phyloP scores from a whole-genome alignment of 2,113 vertebrate species.

The Lampris megalopsis region DNA sequence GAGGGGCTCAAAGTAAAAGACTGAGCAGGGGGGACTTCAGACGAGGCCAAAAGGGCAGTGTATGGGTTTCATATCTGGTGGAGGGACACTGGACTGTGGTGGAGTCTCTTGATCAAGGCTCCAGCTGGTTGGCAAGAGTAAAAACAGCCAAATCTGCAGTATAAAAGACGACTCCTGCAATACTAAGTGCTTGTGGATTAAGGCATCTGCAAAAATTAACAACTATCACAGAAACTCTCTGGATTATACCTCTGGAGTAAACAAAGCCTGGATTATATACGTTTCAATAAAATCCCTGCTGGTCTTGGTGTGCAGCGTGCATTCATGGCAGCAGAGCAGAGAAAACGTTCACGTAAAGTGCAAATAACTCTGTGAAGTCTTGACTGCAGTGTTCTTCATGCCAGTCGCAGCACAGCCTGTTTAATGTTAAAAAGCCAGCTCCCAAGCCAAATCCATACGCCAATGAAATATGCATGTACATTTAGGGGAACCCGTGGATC shows the following conservation, averaged over 20 bases:
- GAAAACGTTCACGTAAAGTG: constrained; percentile 21
- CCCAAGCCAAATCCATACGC: constrained; percentile 32
- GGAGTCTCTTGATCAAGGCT: constrained; percentile 77
- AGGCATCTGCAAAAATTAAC: constrained; percentile 76
- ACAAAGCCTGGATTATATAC: constrained; percentile 56
- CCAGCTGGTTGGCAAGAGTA: constrained; percentile 76
- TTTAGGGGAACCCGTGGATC: constrained; percentile 33
- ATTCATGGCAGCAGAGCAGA: constrained; percentile 40
- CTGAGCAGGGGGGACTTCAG: constrained; percentile 1
- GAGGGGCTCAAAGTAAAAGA: constrained; percentile 32
- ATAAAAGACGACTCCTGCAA: constrained; percentile 71
- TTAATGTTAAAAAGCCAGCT: constrained; percentile 23
- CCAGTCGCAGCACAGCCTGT: constrained; percentile 31
- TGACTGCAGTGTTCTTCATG: constrained; percentile 30
- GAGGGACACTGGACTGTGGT: constrained; percentile 69
- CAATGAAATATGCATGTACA: constrained; percentile 31
- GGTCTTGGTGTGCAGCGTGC: constrained; percentile 32
- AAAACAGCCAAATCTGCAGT: constrained; percentile 68
- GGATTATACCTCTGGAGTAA: constrained; percentile 55
- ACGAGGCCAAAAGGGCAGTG: constrained; percentile 49
- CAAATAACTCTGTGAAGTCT: constrained; percentile 17
- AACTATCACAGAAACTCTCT: constrained; percentile 57
- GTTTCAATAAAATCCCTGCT: constrained; percentile 29
- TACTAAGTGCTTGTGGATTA: constrained; percentile 74
- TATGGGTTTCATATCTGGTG: constrained; percentile 56